Conservation (phyloP, 2,113 vertebrate species). For the Tonatia bakeri region DNA sequence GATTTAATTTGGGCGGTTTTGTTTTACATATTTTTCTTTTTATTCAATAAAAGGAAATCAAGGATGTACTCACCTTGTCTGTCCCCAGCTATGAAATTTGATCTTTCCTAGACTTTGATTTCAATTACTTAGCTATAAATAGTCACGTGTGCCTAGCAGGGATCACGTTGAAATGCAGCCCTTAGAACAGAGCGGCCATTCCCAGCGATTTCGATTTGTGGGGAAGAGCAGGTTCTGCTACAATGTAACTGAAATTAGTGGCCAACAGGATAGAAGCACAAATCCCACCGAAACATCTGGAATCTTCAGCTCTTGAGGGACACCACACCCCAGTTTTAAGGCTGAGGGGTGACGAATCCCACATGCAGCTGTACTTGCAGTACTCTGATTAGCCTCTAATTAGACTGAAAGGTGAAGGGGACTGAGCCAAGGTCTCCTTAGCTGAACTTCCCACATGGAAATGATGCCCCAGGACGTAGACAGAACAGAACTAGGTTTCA, state of each 20-base stretch:
- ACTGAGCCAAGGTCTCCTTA: background rate
- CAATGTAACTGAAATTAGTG: background rate
- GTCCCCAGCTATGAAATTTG: background rate
- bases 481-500: background rate
- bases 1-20: background rate
- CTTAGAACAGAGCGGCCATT: fast-evolving
- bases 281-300: background rate
- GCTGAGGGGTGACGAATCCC: background rate
- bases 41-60: background rate
- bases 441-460: background rate
- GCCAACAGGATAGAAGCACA: background rate
- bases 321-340: background rate
- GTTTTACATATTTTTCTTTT: background rate
- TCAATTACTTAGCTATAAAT: background rate
- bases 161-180: background rate
- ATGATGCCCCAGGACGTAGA: background rate
- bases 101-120: background rate
- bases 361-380: background rate
- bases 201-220: background rate
- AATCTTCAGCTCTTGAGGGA: background rate
- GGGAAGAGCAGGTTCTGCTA: background rate
- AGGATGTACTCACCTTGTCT: background rate
- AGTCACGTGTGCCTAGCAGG: background rate
- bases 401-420: background rate
- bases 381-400: background rate